Evolutionary conservation across 1,140 invertebrate species (phyloP).

Genomic region (Drosophila pseudoananassae): DNA sequence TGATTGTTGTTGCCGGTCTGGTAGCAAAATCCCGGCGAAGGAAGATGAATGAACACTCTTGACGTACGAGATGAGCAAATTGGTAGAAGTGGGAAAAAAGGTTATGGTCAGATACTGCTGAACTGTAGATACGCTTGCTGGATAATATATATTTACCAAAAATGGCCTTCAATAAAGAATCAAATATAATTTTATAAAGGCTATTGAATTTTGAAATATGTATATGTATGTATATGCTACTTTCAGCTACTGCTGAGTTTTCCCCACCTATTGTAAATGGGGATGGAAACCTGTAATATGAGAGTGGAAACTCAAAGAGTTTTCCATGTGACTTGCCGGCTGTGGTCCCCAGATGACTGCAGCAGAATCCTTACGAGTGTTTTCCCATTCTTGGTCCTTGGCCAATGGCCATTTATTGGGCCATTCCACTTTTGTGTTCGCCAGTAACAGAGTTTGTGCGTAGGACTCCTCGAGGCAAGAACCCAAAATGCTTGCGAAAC

Average conservation of each 20-base stretch:
- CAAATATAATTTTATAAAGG: neutral
- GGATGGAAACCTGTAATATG: constrained; percentile 38
- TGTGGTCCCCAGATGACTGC: constrained; percentile 31
- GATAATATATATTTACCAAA: neutral
- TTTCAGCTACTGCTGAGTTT: neutral
- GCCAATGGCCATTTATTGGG: constrained; percentile 62
- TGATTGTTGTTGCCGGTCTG: constrained; percentile 61
- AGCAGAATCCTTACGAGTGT: constrained; percentile 19
- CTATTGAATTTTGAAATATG: neutral
- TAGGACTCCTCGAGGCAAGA: constrained; percentile 29
- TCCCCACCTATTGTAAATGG: constrained; percentile 1
- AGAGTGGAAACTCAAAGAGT: constrained; percentile 57
- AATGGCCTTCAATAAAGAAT: neutral
- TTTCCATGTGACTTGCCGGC: constrained; percentile 69
- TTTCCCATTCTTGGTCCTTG: constrained; percentile 27
- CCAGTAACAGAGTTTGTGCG: constrained; percentile 7
- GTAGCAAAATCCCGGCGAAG: constrained; percentile 63
- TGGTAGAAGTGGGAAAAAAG: constrained; percentile 13
- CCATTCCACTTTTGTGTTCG: constrained; percentile 38
- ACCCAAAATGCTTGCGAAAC: constrained; percentile 56
- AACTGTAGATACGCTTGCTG: constrained; percentile 22
- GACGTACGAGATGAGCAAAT: constrained; percentile 59
- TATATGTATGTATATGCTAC: neutral
- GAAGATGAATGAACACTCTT: constrained; percentile 77
- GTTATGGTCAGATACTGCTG: neutral